A percentile compares a stretch with the other conserved stretches of the same genome.
phyloP scores from a whole-genome alignment of 2,888 invertebrate species.

The Boloria euphrosyne region DNA sequence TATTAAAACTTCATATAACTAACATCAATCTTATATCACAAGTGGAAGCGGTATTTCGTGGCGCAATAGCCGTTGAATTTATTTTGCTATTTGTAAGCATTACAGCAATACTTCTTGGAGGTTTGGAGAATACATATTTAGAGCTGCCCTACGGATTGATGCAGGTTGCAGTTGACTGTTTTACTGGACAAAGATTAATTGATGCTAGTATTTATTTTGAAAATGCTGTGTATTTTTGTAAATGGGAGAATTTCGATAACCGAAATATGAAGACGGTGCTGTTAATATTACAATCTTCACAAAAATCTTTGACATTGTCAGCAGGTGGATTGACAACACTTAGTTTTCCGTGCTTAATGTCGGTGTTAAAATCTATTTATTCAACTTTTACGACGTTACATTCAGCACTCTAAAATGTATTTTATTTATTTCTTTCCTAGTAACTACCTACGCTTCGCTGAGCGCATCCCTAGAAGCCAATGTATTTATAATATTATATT shows the following conservation, averaged over 20 bases:
- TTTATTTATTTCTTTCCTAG: no score
- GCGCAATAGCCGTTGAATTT: slow-evolving; percentile 54
- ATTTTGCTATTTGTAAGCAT: slow-evolving; percentile 50
- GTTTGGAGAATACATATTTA: slow-evolving; percentile 58
- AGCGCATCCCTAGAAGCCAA: no score
- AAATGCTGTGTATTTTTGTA: slow-evolving; percentile 55
- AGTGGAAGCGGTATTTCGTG: slow-evolving; percentile 50
- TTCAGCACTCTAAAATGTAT: slow-evolving; percentile 9
- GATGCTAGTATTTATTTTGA: slow-evolving; percentile 56
- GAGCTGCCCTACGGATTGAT: slow-evolving; percentile 54
- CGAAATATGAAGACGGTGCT: slow-evolving; percentile 55
- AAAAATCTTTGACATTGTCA: slow-evolving; percentile 56
- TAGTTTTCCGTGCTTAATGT: slow-evolving; percentile 55
- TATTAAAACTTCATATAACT: slow-evolving; percentile 49
- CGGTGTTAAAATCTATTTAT: slow-evolving; percentile 54
- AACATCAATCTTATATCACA: slow-evolving; percentile 47
- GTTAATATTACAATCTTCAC: slow-evolving; percentile 50
- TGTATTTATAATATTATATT: no score
- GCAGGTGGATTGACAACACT: slow-evolving; percentile 59
- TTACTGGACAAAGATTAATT: slow-evolving; percentile 57
- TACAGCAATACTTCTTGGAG: slow-evolving; percentile 58
- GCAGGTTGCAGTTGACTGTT: slow-evolving; percentile 59
- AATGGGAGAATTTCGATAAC: slow-evolving; percentile 62
- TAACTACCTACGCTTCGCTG: no score
- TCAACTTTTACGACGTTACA: slow-evolving; percentile 56